These are phyloP conservation scores for Borostomias antarcticus DNA, from an alignment of 2,797 vertebrate genomes.

Conservation along the genomic window DNA sequence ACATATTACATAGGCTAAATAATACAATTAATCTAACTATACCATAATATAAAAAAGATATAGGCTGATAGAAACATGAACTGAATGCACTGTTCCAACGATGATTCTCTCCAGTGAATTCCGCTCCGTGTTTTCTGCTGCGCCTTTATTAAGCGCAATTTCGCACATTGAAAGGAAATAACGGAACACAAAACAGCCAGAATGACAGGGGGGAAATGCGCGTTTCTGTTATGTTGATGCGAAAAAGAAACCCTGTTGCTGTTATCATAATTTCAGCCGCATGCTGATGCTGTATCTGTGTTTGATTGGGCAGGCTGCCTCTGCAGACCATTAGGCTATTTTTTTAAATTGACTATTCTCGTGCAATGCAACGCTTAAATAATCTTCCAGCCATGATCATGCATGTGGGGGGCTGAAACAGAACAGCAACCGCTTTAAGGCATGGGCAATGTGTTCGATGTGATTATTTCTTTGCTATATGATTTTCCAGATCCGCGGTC, in stretches of 20 bases:
- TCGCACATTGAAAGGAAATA: slow-evolving; percentile 38
- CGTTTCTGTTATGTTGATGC: background rate
- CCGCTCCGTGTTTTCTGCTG: slow-evolving; percentile 56
- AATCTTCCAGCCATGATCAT: slow-evolving; percentile 9
- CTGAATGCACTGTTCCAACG: background rate
- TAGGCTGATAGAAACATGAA: no score
- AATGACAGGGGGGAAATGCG: slow-evolving; percentile 28
- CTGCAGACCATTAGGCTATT: slow-evolving; percentile 22
- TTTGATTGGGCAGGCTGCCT: slow-evolving; percentile 54
- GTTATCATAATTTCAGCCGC: slow-evolving; percentile 9
- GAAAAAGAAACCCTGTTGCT: background rate
- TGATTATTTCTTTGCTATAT: slow-evolving; percentile 11
- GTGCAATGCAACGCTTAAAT: background rate
- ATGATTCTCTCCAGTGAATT: slow-evolving; percentile 34
- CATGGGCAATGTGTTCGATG: slow-evolving; percentile 6
- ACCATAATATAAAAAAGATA: no score
- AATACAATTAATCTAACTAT: no score
- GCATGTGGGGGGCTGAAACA: slow-evolving; percentile 6
- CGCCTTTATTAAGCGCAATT: slow-evolving; percentile 23
- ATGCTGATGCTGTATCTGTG: slow-evolving; percentile 29
- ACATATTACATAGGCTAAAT: no score
- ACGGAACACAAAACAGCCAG: slow-evolving; percentile 26
- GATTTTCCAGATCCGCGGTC: slow-evolving; percentile 16
- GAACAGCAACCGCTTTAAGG: slow-evolving; percentile 1
- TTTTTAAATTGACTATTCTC: slow-evolving; percentile 2